Evolutionary conservation across 1,140 invertebrate species (phyloP).

Genomic region (Drosophila sucinea): DNA sequence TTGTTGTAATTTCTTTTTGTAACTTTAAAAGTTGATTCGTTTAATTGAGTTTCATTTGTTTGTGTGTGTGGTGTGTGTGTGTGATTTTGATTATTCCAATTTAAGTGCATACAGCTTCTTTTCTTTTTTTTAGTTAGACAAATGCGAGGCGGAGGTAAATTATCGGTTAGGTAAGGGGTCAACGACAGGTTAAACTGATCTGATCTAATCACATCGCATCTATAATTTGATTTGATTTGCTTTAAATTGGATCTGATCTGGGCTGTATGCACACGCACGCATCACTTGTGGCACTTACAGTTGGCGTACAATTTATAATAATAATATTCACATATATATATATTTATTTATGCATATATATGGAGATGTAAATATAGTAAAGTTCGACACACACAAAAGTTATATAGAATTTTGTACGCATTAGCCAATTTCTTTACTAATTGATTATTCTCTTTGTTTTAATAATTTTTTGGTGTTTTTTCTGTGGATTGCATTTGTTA

Average conservation of each 20-base stretch:
- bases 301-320: conserved; percentile 7
- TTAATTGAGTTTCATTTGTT: conserved; percentile 61
- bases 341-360: conserved; percentile 7
- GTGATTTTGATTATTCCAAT: conserved; percentile 16
- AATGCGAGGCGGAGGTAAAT: conserved; percentile 54
- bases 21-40: conserved; percentile 77
- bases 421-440: conserved; percentile 26
- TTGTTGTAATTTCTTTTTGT: conserved; percentile 40
- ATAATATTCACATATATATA: conserved; percentile 10
- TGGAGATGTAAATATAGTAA: conserved; percentile 2
- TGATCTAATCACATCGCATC: neutral
- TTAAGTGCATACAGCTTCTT: conserved; percentile 36
- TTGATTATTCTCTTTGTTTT: conserved; percentile 31
- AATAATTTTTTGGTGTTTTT: conserved; percentile 15
- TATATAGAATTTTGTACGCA: conserved; percentile 14
- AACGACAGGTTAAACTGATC: conserved; percentile 3
- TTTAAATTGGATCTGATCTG: neutral
- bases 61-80: conserved; percentile 3
- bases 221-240: conserved; percentile 4
- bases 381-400: conserved; percentile 4
- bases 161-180: conserved; percentile 41
- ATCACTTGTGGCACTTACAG: conserved; percentile 8
- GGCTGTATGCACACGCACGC: conserved; percentile 16
- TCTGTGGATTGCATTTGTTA: conserved; percentile 30
- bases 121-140: conserved; percentile 19